Conservation (phyloP, 2,888 invertebrate species). For the Silvanus unidentatus region DNA sequence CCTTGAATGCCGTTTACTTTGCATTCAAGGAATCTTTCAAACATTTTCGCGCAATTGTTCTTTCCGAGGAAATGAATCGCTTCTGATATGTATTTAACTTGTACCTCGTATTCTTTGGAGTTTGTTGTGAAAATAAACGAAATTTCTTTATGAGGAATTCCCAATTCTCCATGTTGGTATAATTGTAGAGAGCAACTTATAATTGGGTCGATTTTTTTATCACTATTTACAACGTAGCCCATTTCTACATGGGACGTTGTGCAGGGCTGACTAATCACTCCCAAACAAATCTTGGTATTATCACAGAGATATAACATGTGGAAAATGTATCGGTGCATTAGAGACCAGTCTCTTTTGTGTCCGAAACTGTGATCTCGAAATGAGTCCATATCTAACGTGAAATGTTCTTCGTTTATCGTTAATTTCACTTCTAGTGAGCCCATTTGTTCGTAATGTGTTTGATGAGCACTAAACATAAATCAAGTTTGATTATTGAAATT, state of each 20-base stretch:
- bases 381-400: slow-evolving; percentile 53
- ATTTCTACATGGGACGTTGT: slow-evolving; percentile 60
- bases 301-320: slow-evolving; percentile 70
- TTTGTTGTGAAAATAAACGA: slow-evolving; percentile 7
- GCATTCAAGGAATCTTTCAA: slow-evolving; percentile 54
- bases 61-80: slow-evolving; percentile 60
- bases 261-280: slow-evolving; percentile 70
- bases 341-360: slow-evolving; percentile 64
- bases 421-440: slow-evolving; percentile 59
- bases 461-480: slow-evolving; percentile 62
- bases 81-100: slow-evolving; percentile 53
- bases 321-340: slow-evolving; percentile 73
- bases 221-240: slow-evolving; percentile 55
- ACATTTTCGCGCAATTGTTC: slow-evolving; percentile 63
- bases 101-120: slow-evolving; percentile 51
- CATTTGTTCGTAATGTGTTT: slow-evolving; percentile 80
- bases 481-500: slow-evolving; percentile 5
- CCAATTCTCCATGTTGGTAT: slow-evolving; percentile 64
- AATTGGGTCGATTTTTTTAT: slow-evolving; percentile 49
- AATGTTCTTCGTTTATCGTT: slow-evolving; percentile 48
- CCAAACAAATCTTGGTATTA: slow-evolving; percentile 62
- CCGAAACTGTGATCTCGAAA: slow-evolving; percentile 79
- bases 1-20: slow-evolving; percentile 60
- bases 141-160: slow-evolving; percentile 57
- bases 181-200: slow-evolving; percentile 58